Percentiles rank a stretch among this genome's conserved stretches.
Conservation (phyloP, 1,140 invertebrate genomes). For the Mylabris phalerata region DNA sequence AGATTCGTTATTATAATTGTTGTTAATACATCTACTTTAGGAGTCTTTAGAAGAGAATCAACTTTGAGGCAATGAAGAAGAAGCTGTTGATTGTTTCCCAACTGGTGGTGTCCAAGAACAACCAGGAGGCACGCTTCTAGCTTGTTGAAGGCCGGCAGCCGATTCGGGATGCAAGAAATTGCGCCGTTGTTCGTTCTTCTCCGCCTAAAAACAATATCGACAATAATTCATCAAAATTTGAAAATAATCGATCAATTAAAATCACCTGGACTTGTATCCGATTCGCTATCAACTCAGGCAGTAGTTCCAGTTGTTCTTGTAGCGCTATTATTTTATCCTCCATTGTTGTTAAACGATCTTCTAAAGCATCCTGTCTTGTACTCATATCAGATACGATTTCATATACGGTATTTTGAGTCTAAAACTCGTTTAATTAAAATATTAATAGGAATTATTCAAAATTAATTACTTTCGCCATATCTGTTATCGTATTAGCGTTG, state of each 20-base stretch:
- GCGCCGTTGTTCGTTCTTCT: slow-evolving; percentile 63
- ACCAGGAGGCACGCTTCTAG: slow-evolving; percentile 39
- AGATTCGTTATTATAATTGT: no score
- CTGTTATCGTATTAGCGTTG: slow-evolving; percentile 97
- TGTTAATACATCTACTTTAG: not conserved
- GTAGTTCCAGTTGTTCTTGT: slow-evolving; percentile 68
- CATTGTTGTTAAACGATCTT: slow-evolving; percentile 76
- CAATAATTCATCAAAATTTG: slow-evolving; percentile 9
- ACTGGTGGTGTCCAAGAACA: slow-evolving; percentile 39
- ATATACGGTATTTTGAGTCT: slow-evolving; percentile 96
- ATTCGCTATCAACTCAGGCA: slow-evolving; percentile 71
- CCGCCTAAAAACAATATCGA: slow-evolving; percentile 35
- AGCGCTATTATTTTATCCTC: slow-evolving; percentile 79
- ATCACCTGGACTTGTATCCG: slow-evolving; percentile 39
- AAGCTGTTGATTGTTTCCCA: slow-evolving; percentile 41
- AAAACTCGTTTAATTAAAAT: slow-evolving; percentile 39
- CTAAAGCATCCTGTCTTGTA: slow-evolving; percentile 79
- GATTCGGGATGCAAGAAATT: slow-evolving; percentile 82
- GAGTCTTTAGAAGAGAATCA: slow-evolving; percentile 21
- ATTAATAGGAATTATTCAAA: not conserved
- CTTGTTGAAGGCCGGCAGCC: slow-evolving; percentile 51
- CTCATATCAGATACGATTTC: slow-evolving; percentile 96
- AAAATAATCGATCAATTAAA: no score
- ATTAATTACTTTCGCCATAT: slow-evolving; percentile 95
- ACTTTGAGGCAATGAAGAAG: slow-evolving; percentile 28